Conservation (phyloP, 2,113 vertebrate genomes). For the Acrocephalus arundinaceus region DNA sequence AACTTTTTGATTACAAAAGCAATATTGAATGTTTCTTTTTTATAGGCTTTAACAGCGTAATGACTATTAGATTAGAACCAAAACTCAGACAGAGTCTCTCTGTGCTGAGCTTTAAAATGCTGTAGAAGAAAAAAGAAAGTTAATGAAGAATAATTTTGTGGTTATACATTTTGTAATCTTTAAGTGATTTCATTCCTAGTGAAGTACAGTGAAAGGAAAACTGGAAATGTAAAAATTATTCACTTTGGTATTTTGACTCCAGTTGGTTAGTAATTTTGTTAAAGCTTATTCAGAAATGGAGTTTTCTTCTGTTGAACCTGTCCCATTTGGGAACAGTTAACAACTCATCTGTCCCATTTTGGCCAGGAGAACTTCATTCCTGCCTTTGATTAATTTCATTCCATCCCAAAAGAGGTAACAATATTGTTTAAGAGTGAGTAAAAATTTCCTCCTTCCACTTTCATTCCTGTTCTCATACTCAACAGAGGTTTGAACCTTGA, state of each 20-base stretch:
- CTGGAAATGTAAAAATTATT: background rate
- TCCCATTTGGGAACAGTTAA: background rate
- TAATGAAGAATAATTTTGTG: background rate
- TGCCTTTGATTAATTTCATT: background rate
- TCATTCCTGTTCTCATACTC: background rate
- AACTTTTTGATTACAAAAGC: background rate
- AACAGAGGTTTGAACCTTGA: background rate
- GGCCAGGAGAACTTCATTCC: background rate
- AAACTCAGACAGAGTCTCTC: background rate
- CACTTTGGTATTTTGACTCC: background rate
- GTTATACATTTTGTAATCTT: background rate
- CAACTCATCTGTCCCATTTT: background rate
- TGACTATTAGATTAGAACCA: background rate
- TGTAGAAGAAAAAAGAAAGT: background rate
- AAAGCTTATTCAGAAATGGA: background rate
- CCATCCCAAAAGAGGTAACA: background rate
- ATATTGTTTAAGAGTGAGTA: background rate
- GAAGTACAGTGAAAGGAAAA: background rate
- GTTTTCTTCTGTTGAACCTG: background rate
- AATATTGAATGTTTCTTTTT: background rate
- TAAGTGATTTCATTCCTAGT: background rate
- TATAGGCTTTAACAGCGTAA: background rate
- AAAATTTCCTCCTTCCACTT: background rate
- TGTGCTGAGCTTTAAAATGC: background rate
- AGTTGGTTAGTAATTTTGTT: background rate